Conservation (phyloP, 2,888 invertebrate genomes). For the Nowickia ferox region DNA sequence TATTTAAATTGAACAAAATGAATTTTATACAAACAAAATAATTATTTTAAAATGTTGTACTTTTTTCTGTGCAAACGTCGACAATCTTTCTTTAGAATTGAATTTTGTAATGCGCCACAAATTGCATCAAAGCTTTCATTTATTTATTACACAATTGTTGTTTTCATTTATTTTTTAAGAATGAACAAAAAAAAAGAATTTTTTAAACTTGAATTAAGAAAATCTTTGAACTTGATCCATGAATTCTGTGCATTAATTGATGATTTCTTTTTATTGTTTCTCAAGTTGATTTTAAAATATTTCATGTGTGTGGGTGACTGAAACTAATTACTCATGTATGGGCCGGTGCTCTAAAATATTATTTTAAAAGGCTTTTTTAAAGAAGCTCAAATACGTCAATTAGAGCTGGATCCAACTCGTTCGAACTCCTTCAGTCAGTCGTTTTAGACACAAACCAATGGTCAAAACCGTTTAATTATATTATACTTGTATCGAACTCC, state of each 20-base stretch:
- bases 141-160: constrained; percentile 30
- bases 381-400: no score
- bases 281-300: constrained; percentile 18
- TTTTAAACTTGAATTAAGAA: constrained; percentile 47
- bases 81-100: constrained; percentile 28
- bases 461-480: no score
- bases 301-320: background rate
- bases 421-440: no score
- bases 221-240: constrained; percentile 62
- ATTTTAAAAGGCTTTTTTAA: no score
- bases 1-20: constrained; percentile 36
- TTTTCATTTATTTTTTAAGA: background rate
- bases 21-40: constrained; percentile 44
- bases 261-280: constrained; percentile 30
- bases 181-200: background rate
- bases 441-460: no score
- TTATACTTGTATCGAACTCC: no score
- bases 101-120: constrained; percentile 58
- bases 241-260: constrained; percentile 49
- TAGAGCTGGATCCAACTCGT: no score
- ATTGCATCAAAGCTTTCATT: constrained; percentile 46
- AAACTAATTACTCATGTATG: background rate
- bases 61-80: background rate
- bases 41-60: no score
- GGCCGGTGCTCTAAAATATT: no score